These are phyloP conservation scores for Chascanopsetta lugubris DNA, from an alignment of 2,113 vertebrate species.

Conservation along the genomic window DNA sequence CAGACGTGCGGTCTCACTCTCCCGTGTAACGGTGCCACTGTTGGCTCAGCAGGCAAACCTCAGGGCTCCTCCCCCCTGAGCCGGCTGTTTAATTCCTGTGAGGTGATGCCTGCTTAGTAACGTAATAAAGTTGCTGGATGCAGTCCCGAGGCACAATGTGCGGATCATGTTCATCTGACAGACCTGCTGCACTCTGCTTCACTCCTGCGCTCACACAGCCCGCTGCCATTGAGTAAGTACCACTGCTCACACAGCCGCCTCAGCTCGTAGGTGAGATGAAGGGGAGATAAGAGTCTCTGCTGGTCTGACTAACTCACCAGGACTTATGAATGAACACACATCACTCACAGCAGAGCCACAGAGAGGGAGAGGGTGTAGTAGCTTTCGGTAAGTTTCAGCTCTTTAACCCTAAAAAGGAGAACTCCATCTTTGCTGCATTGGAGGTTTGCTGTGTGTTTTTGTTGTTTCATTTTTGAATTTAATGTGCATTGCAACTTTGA, in stretches of 20 bases:
- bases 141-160: slow-evolving; percentile 66
- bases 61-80: slow-evolving; percentile 63
- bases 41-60: slow-evolving; percentile 38
- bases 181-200: slow-evolving; percentile 42
- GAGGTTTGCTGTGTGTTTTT: background rate
- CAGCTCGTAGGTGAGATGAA: slow-evolving; percentile 38
- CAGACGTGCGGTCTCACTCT: slow-evolving; percentile 1
- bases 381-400: slow-evolving; percentile 60
- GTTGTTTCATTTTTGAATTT: no score
- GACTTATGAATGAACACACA: slow-evolving; percentile 63
- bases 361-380: slow-evolving; percentile 36
- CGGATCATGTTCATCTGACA: slow-evolving; percentile 63
- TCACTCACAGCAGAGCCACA: slow-evolving; percentile 30
- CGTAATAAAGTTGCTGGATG: slow-evolving; percentile 72
- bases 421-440: background rate
- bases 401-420: background rate
- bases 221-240: slow-evolving; percentile 65
- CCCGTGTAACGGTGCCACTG: no score
- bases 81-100: slow-evolving; percentile 55
- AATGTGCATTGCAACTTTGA: no score
- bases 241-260: slow-evolving; percentile 31
- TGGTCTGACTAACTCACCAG: slow-evolving; percentile 36
- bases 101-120: slow-evolving; percentile 65
- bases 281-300: slow-evolving; percentile 26
- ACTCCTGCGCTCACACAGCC: slow-evolving; percentile 41